Evolutionary conservation across 2,113 vertebrate genomes (phyloP).

Genomic region (Sinocyclocheilus grahami): DNA sequence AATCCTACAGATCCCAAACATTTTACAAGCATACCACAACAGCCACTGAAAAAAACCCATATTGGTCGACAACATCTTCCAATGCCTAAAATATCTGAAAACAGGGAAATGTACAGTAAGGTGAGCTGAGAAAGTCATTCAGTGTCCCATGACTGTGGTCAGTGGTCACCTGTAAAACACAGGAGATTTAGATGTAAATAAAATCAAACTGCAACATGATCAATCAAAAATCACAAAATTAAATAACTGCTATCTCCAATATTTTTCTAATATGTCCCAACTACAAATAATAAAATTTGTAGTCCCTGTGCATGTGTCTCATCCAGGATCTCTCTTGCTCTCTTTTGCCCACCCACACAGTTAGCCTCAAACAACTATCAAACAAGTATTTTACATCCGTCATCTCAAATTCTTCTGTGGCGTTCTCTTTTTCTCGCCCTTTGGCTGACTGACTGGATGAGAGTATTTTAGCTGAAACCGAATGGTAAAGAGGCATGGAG

Average conservation of each 20-base stretch:
- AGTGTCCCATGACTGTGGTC: no score
- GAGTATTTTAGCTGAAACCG: constrained; percentile 49
- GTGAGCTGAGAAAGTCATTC: no score
- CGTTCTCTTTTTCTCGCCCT: constrained; percentile 48
- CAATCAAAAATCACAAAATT: background rate
- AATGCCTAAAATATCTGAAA: no score
- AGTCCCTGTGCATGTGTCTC: background rate
- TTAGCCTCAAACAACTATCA: background rate
- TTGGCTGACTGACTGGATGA: constrained; percentile 56
- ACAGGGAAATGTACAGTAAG: no score
- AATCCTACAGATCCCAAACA: no score
- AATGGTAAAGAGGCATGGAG: constrained; percentile 59
- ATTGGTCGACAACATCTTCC: no score
- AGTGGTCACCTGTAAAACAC: no score
- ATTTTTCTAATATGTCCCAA: background rate
- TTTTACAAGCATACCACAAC: no score
- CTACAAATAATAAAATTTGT: background rate
- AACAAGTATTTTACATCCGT: background rate
- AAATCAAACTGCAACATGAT: background rate
- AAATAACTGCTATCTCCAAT: background rate
- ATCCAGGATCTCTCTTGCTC: background rate
- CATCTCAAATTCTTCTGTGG: background rate
- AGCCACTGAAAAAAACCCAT: no score
- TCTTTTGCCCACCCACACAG: background rate
- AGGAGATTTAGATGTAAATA: background rate